Conservation (phyloP, 2,113 vertebrate species). For the Himantopus leucocephalus region DNA sequence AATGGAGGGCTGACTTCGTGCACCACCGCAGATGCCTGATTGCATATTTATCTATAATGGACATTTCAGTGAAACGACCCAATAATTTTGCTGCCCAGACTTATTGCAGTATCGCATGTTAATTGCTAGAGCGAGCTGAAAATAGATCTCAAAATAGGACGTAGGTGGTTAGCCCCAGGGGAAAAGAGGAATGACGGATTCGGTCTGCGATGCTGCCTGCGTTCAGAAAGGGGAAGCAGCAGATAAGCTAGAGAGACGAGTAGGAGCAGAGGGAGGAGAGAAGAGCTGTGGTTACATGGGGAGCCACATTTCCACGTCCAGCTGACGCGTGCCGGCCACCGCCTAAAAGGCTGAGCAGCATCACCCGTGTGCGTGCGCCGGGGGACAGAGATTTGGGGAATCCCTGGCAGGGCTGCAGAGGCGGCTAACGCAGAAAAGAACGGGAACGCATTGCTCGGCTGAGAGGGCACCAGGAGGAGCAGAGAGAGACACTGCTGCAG, state of each 20-base stretch:
- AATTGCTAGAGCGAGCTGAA: constrained; percentile 13
- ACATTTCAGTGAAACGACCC: constrained; percentile 2
- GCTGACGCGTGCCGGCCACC: not conserved
- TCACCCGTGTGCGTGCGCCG: accelerated
- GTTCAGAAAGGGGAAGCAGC: not conserved
- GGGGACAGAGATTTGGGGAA: not conserved
- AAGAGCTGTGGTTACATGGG: not conserved
- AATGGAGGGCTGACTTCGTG: not conserved
- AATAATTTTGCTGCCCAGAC: not conserved
- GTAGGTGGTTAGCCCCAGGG: not conserved
- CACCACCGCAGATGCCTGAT: not conserved
- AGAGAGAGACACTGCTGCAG: not conserved
- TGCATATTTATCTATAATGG: not conserved
- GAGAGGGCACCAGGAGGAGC: not conserved
- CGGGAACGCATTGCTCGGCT: accelerated
- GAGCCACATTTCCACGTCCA: not conserved
- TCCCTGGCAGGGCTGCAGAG: not conserved
- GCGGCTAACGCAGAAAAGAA: not conserved
- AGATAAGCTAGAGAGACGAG: not conserved
- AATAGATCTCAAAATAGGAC: constrained; percentile 3
- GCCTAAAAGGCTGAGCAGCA: not conserved
- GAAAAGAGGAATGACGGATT: not conserved
- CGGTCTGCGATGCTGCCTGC: not conserved
- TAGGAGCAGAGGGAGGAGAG: not conserved
- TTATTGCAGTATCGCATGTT: not conserved